Base-by-base conservation (phyloP, 2,113 vertebrate species). In the Crotalus viridis region DNA sequence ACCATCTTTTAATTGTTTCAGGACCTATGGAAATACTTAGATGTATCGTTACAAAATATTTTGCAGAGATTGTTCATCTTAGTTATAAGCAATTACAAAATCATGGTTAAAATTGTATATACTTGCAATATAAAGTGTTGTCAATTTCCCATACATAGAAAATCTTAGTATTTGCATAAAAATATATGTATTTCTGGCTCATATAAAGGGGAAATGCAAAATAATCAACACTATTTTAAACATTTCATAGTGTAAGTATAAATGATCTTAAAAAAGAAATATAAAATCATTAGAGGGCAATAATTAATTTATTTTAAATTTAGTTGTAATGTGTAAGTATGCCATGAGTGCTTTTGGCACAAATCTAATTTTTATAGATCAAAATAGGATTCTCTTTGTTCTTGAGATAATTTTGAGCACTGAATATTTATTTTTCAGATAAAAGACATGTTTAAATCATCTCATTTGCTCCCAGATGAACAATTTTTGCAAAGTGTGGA, bases 1-100 rank as follows among this genome's bases (percentile, higher is more conserved):
- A 95, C 96, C 87, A 89, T 97, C 96, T 96, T 94, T 97, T 92
- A 95, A 94, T 96, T 89, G 96, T 97, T 95, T 97, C 93, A 52
- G 96, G 97, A 95, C 90, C 96, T 17, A 56, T 90, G 15, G 89
- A 87, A 88, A 94, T 92, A 92, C 91, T 94, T 96, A 88, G 96
- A 94, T 92, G 90, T 13, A 57, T 0, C 91, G 92, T 59, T 93
- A 92, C 74, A 94, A 55, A 95, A 46, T 89, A 93, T 22, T 61
- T 92, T 1, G 93, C 93, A 92, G 90, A 5, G 24, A 33, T 26
- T 87, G 1, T 85, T 19, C 51, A 74, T 46, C 33, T 56, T 43
- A 39, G 17, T 21, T 81, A 43, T 43, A 55, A 88, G 52, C 56
- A 24, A 69, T 43, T 17, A 54, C 12, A 28, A 9, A 55, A 39